Conservation (phyloP, 2,888 invertebrate species). For the Hirudinaria manillensis region DNA sequence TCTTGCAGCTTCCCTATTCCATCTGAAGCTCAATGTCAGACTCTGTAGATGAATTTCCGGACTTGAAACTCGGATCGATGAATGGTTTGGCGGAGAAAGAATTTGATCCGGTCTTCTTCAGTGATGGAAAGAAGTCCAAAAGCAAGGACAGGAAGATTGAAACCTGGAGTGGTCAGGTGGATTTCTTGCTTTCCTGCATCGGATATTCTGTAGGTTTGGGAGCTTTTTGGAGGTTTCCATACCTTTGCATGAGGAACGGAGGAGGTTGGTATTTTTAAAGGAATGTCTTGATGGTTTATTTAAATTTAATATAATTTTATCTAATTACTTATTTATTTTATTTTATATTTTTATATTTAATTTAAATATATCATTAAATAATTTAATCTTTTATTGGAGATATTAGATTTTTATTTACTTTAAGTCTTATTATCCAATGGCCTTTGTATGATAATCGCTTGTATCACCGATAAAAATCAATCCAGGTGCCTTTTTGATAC, state of each 20-base stretch:
- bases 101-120: neutral
- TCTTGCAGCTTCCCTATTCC: too few species aligned
- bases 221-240: constrained; percentile 38
- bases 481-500: constrained; percentile 64
- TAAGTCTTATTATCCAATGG: neutral
- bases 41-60: too few species aligned
- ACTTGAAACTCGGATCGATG: too few species aligned
- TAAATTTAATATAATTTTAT: neutral
- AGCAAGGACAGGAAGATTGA: constrained; percentile 17
- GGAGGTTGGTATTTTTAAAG: constrained; percentile 31
- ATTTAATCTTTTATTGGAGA: neutral
- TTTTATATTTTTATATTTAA: neutral
- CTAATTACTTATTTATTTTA: neutral
- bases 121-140: neutral
- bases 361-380: neutral
- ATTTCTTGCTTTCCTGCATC: constrained; percentile 37
- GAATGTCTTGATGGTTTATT: too few species aligned
- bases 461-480: neutral
- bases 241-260: constrained; percentile 38
- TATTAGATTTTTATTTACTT: neutral
- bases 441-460: too few species aligned
- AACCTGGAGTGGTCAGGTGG: constrained; percentile 34
- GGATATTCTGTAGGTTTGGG: constrained; percentile 38
- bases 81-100: too few species aligned
- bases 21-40: too few species aligned